Evolutionary conservation across 2,888 invertebrate species (phyloP), one percentile per base, ranked within the genome.

Genomic region (Prosopocoilus inquinatus): DNA sequence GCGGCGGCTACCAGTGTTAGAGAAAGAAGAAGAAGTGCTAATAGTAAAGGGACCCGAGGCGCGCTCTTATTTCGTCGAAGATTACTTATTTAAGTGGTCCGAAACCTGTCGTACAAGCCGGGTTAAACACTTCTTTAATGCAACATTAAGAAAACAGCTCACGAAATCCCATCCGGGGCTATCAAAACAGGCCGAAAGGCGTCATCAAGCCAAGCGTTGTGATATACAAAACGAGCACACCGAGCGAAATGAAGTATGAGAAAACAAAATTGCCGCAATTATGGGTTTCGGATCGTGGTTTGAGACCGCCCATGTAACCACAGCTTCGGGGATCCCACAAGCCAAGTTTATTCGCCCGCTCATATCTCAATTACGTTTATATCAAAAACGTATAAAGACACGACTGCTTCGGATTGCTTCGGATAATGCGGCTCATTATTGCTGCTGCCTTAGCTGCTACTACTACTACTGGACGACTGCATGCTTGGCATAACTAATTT

Each of bases 211-310:
- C 46, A 28, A 28, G 46, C 46, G 46, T 46, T 28, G 12, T 16
- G 46, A 46, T 62, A 62, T 58, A 68, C 70, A 69, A 71, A 73
- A 72, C 71, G 66, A 71, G 68, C 68, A 70, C 65, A 64, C 65
- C 67, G 63, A 71, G 65, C 65, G 68, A 69, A 64, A 72, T 72
- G 70, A 72, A 72, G 71, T 73, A 73, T 73, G 73, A 73, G 73
- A 73, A 72, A 72, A 72, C 69, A 69, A 74, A 75, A 75, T 75
- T 75, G 72, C 75, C 68, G 72, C 75, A 74, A 75, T 75, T 74
- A 75, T 67, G 67, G 74, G 74, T 74, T 74, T 74, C 67, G 72
- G 62, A 57, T 59, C 70, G 69, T 72, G 72, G 71, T 67, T 66
- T 66, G 59, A 70, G 70, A 69, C 74, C 75, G 75, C 75, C 75